phyloP scores from a whole-genome alignment of 2,888 invertebrate species.

The Orthosia incerta region DNA sequence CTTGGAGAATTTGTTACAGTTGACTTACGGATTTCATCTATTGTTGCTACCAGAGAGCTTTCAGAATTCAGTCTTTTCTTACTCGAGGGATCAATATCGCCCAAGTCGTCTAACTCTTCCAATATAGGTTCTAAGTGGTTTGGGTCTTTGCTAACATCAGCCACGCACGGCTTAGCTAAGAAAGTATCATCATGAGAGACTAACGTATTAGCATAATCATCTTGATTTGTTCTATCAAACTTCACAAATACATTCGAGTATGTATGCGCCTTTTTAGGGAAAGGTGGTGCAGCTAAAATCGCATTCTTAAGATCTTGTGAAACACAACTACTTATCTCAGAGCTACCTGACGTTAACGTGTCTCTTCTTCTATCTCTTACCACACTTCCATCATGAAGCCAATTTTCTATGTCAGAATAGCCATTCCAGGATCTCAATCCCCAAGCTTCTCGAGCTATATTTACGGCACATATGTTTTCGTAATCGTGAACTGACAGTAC shows the following conservation, averaged over 20 bases:
- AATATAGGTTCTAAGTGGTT: conserved; percentile 90
- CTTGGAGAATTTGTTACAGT: conserved; percentile 91
- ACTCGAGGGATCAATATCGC: conserved; percentile 83
- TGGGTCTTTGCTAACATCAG: conserved; percentile 88
- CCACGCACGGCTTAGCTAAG: conserved; percentile 90
- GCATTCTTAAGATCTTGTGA: conserved; percentile 87
- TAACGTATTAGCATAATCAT: conserved; percentile 90
- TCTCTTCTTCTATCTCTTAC: conserved; percentile 91
- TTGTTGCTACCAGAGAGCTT: conserved; percentile 92
- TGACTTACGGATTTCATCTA: conserved; percentile 92
- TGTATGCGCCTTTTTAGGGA: conserved; percentile 85
- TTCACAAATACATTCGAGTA: conserved; percentile 88
- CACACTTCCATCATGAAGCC: conserved; percentile 92
- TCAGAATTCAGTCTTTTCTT: conserved; percentile 88
- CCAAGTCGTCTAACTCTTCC: conserved; percentile 91
- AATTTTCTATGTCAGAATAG: conserved; percentile 92
- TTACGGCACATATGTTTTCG: conserved; percentile 92
- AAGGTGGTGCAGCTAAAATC: conserved; percentile 85
- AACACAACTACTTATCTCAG: conserved; percentile 89
- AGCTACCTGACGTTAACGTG: conserved; percentile 91
- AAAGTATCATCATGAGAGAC: conserved; percentile 89
- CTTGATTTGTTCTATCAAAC: conserved; percentile 84
- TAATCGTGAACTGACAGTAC: conserved; percentile 92
- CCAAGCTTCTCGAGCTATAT: conserved; percentile 92
- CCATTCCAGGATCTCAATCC: conserved; percentile 92